Evolutionary conservation across 2,113 vertebrate genomes (phyloP), one percentile per base, ranked within the genome.

Genomic region (Clinocottus analis): DNA sequence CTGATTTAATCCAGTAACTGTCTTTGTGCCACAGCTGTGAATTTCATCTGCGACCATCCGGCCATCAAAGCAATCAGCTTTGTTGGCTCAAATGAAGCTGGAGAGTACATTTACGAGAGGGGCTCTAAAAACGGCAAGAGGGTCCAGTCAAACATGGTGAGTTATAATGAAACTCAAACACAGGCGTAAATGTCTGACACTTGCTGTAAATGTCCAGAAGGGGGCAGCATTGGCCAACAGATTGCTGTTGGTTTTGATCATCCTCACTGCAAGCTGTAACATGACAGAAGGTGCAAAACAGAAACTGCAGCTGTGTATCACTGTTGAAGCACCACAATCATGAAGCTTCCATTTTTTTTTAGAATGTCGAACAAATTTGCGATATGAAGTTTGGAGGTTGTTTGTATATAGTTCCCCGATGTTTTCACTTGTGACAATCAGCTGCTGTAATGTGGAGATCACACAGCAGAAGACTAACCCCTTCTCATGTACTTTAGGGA

Each of bases 71-170:
- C 97, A 6, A 97, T 99, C 95, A 99, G 98, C 93, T 99, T 99
- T 91, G 98, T 99, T 89, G 98, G 98, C 84, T 99, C 98, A 79
- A 99, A 99, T 93, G 96, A 97, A 92, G 98, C 97, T 49, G 98
- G 98, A 66, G 97, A 99, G 84, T 97, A 99, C 87, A 99, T 99
- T 93, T 99, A 98, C 61, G 96, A 97, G 92, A 96, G 96, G 83
- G 97, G 98, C 69, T 99, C 97, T 53, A 96, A 94, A 93, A 94
- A 98, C 35, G 97, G 97, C 90, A 99, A 99, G 93, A 95, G 97
- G 85, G 97, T 99, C 65, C 98, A 99, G 93, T 97, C 97, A 74
- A 99, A 99, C 90, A 98, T 99, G 97, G 98, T 99, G 93, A 88
- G 93, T 87, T 3, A 9, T 21, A 21, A 49, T n/a, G 37, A 60